Conservation (phyloP, 2,113 vertebrate species). For the Malurus melanocephalus region DNA sequence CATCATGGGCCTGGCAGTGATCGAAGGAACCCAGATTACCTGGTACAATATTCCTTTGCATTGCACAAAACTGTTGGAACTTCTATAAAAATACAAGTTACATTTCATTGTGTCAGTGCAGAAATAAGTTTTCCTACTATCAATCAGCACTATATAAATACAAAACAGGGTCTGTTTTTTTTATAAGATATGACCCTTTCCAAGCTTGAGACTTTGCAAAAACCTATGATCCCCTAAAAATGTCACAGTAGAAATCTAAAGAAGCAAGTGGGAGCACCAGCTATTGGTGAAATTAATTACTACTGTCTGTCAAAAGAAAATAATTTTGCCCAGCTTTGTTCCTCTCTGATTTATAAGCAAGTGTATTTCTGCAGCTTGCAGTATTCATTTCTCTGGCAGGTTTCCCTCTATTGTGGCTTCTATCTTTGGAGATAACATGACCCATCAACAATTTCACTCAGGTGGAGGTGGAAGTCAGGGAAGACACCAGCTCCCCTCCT, state of each 20-base stretch:
- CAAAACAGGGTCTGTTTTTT: neutral
- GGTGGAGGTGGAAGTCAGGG: neutral
- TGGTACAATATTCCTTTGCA: neutral
- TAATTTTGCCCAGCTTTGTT: neutral
- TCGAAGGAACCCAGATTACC: neutral
- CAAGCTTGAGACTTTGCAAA: neutral
- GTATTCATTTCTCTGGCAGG: neutral
- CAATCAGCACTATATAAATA: neutral
- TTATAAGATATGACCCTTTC: neutral
- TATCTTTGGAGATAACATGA: neutral
- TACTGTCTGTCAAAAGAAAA: neutral
- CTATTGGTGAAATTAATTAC: neutral
- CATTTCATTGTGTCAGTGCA: neutral
- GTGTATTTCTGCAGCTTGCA: neutral
- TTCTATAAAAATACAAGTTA: neutral
- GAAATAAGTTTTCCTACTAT: neutral
- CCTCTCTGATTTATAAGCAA: neutral
- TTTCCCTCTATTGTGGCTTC: neutral
- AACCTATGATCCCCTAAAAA: neutral
- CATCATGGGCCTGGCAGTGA: rapidly evolving
- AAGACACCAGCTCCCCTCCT: neutral
- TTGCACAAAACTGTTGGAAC: neutral
- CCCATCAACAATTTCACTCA: neutral
- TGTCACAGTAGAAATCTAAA: neutral
- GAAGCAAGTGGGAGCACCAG: neutral